Conservation (phyloP, 2,888 invertebrate genomes). For the Saturnia pavonia region DNA sequence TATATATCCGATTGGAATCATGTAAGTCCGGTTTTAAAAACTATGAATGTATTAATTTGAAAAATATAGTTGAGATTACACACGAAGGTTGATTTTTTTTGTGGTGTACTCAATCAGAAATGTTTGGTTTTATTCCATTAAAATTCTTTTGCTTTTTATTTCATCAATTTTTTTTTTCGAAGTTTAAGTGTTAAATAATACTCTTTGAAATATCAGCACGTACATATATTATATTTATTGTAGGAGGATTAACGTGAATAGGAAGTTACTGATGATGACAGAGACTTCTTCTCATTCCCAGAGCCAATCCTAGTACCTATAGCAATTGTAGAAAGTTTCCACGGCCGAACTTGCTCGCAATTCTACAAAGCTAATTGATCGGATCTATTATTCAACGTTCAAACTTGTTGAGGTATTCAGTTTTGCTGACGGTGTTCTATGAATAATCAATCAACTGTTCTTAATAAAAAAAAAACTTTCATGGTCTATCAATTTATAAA, state of each 20-base stretch:
- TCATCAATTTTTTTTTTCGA: background rate
- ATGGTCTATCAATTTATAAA: background rate
- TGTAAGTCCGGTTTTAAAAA: no score
- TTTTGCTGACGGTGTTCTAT: conserved; percentile 42
- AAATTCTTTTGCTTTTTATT: background rate
- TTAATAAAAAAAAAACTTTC: conserved; percentile 7
- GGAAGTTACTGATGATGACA: conserved; percentile 48
- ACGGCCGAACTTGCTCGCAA: conserved; percentile 47
- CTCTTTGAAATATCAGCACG: background rate
- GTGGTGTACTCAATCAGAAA: background rate
- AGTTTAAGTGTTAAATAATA: background rate
- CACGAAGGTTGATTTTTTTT: background rate
- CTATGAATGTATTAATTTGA: background rate
- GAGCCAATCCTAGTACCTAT: conserved; percentile 38
- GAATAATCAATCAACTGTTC: conserved; percentile 45
- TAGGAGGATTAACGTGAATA: conserved; percentile 33
- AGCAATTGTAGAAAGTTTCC: conserved; percentile 59
- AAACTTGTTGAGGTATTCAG: conserved; percentile 48
- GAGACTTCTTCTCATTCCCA: conserved; percentile 31
- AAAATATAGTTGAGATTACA: no score
- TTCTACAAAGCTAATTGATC: conserved; percentile 61
- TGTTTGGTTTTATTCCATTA: background rate
- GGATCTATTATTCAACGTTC: conserved; percentile 66
- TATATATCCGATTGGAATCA: no score
- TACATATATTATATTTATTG: conserved; percentile 10